Evolutionary conservation across 2,888 invertebrate genomes (phyloP).

Genomic region (Drosophila monieri): DNA sequence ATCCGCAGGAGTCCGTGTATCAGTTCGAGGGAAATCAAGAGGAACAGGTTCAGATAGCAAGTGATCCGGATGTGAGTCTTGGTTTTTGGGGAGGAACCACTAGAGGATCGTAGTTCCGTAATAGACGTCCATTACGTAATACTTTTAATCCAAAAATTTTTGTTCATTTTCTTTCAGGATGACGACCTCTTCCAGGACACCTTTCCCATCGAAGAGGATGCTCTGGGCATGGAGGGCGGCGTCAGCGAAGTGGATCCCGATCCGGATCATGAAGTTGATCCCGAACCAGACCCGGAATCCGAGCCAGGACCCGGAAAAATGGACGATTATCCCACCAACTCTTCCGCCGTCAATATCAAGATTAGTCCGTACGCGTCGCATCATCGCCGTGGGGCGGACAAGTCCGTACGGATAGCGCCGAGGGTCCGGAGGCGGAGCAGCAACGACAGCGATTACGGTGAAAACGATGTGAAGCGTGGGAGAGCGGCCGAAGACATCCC

Average conservation of each 20-base stretch:
- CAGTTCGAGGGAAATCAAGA: neutral
- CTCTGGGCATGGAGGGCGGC: conserved; percentile 23
- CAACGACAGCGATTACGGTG: conserved; percentile 11
- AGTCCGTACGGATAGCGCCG: neutral
- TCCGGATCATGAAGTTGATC: conserved; percentile 5
- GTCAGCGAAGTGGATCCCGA: conserved; percentile 9
- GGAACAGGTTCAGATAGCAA: neutral
- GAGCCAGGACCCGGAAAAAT: conserved; percentile 1
- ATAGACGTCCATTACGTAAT: too few relatives aligned
- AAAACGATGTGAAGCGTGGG: neutral
- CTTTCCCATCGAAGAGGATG: conserved; percentile 31
- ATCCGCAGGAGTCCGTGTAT: neutral
- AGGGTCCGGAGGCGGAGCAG: conserved; percentile 28
- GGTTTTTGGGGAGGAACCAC: neutral
- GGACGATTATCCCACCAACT: conserved; percentile 7
- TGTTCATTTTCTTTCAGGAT: conserved; percentile 38
- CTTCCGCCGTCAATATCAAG: neutral
- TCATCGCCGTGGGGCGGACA: neutral
- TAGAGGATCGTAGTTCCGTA: too few relatives aligned
- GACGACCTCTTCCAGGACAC: conserved; percentile 53
- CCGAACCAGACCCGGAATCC: conserved; percentile 5
- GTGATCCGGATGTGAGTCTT: conserved; percentile 3
- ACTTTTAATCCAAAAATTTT: neutral
- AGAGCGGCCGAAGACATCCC: conserved; percentile 5
- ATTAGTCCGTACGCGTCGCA: neutral